Conservation (phyloP, 1,140 invertebrate species). For the Aphelenchoides avenae region DNA sequence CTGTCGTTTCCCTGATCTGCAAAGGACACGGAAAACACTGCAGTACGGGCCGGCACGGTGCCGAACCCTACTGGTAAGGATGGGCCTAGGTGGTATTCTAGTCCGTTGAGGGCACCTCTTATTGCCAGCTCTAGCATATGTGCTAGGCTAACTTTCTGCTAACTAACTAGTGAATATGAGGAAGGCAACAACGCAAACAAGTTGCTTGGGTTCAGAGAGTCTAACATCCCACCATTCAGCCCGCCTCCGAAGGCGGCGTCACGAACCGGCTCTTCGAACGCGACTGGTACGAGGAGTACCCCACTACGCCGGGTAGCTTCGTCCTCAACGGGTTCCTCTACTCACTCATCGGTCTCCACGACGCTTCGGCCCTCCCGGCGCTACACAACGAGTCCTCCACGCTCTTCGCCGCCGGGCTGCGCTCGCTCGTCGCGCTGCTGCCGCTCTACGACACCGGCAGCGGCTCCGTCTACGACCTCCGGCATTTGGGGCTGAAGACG, state of each 20-base stretch:
- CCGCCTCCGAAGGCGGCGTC: conserved; percentile 69
- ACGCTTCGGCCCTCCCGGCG: conserved; percentile 68
- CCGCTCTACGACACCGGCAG: conserved; percentile 89
- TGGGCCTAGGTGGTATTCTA: too few species aligned
- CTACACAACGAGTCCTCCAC: conserved; percentile 36
- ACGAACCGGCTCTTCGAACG: conserved; percentile 68
- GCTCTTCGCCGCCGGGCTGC: conserved; percentile 50
- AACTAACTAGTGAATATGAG: too few species aligned
- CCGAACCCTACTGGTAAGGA: too few species aligned
- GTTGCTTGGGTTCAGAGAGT: too few species aligned
- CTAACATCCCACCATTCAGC: conserved; percentile 32
- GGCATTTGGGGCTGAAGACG: conserved; percentile 78
- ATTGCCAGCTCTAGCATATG: too few species aligned
- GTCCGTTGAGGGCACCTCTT: too few species aligned
- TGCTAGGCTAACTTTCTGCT: too few species aligned
- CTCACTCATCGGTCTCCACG: conserved; percentile 89
- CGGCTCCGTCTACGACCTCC: conserved; percentile 90
- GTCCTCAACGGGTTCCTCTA: conserved; percentile 99
- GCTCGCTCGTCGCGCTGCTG: conserved; percentile 73
- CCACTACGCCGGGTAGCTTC: conserved; percentile 85
- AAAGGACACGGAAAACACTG: too few species aligned
- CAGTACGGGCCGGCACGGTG: too few species aligned
- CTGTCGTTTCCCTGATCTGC: not conserved
- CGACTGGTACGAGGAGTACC: conserved; percentile 95
- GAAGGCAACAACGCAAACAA: too few species aligned